A percentile compares a stretch with the other conserved stretches of the same genome.
These are phyloP conservation scores for Merops nubicus DNA, from an alignment of 2,113 vertebrate genomes.

Conservation along the genomic window DNA sequence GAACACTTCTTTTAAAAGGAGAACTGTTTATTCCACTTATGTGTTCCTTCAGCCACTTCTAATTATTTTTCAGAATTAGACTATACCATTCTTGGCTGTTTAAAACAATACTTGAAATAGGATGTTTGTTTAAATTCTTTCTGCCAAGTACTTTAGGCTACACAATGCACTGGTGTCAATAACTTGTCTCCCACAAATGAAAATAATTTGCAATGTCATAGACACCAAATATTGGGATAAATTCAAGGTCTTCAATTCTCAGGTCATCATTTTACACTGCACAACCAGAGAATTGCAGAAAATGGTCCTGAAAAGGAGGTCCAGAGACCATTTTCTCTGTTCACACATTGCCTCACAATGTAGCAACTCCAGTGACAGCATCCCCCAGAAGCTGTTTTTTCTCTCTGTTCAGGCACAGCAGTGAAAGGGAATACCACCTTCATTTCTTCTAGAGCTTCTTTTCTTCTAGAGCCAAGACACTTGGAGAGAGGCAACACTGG, in stretches of 20 bases:
- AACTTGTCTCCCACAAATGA: neutral
- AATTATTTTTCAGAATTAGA: neutral
- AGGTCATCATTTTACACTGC: neutral
- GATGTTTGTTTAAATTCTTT: neutral
- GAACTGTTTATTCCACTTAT: fast-evolving
- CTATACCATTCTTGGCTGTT: neutral
- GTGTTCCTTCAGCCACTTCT: neutral
- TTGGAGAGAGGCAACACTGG: neutral
- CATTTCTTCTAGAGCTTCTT: neutral
- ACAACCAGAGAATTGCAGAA: neutral
- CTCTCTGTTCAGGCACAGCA: neutral
- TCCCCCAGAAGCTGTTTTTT: neutral
- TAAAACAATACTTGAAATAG: neutral
- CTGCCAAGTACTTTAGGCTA: neutral
- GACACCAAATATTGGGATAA: neutral
- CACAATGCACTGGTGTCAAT: neutral
- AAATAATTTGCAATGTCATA: neutral
- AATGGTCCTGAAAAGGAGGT: neutral
- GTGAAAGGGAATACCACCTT: neutral
- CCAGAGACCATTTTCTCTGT: neutral
- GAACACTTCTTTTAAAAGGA: neutral
- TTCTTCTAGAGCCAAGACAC: neutral
- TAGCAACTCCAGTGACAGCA: neutral
- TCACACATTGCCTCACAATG: neutral
- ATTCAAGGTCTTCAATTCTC: neutral